Evolutionary conservation across 2,888 invertebrate genomes (phyloP).

Genomic region (Ochropleura plecta): DNA sequence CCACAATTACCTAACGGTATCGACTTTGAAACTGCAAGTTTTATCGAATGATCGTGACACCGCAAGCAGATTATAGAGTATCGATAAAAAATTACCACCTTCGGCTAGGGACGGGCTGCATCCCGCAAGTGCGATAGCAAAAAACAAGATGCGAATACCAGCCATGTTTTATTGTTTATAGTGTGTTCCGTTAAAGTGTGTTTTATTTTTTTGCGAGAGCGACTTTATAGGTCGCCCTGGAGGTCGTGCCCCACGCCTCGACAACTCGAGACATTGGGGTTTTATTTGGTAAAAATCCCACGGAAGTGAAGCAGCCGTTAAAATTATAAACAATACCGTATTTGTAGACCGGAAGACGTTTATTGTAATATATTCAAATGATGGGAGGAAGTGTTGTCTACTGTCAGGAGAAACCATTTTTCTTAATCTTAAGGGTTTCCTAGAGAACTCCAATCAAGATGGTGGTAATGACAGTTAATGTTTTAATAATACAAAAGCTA

Average conservation of each 20-base stretch:
- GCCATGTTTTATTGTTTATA: constrained; percentile 75
- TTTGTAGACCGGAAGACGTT: constrained; percentile 63
- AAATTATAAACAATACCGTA: constrained; percentile 62
- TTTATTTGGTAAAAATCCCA: constrained; percentile 77
- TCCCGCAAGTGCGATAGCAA: constrained; percentile 71
- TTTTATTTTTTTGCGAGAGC: constrained; percentile 76
- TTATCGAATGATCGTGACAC: constrained; percentile 71
- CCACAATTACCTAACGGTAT: constrained; percentile 73
- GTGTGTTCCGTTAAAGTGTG: constrained; percentile 73
- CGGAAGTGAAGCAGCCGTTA: constrained; percentile 74
- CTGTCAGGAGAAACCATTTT: neutral
- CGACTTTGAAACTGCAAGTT: constrained; percentile 66
- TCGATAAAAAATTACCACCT: constrained; percentile 79
- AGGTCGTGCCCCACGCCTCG: constrained; percentile 84
- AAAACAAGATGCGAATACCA: constrained; percentile 70
- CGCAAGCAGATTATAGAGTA: constrained; percentile 71
- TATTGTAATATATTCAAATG: constrained; percentile 52
- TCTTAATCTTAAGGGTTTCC: constrained; percentile 5
- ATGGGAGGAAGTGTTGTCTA: constrained; percentile 31
- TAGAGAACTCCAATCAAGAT: neutral
- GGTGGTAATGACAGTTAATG: neutral
- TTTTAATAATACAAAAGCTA: neutral
- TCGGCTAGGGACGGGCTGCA: constrained; percentile 73
- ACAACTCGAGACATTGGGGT: constrained; percentile 73
- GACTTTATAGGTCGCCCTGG: constrained; percentile 85